A percentile compares a stretch with the other conserved stretches of the same genome.
phyloP scores from a whole-genome alignment of 2,888 invertebrate genomes.

The Prosopocoilus inquinatus region DNA sequence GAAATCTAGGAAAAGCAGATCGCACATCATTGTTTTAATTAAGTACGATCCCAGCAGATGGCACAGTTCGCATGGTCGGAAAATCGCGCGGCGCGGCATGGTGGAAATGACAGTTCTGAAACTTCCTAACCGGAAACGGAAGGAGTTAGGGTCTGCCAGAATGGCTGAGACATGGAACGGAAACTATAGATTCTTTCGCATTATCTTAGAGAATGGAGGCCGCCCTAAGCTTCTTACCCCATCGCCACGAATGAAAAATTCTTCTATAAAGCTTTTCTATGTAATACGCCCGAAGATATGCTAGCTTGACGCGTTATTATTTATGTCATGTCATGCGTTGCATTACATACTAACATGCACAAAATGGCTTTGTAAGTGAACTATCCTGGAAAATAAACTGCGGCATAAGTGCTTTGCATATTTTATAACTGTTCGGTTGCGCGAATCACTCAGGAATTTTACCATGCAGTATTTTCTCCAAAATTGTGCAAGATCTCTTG shows the following conservation, averaged over 20 bases:
- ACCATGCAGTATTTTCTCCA: too few relatives aligned
- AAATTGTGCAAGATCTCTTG: too few relatives aligned
- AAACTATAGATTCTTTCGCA: constrained; percentile 21
- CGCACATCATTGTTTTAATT: constrained; percentile 7
- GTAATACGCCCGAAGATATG: constrained; percentile 1
- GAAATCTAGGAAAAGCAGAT: too few relatives aligned
- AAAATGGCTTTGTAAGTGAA: constrained; percentile 1
- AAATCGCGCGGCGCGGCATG: constrained; percentile 13
- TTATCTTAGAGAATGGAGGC: constrained; percentile 4
- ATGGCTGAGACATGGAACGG: constrained; percentile 18
- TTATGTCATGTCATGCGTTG: neutral
- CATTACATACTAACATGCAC: neutral
- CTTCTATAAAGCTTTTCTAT: neutral
- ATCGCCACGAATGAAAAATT: neutral
- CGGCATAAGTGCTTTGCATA: neutral
- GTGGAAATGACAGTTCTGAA: constrained; percentile 21
- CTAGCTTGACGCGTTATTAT: neutral
- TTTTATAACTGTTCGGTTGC: neutral
- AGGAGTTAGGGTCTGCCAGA: constrained; percentile 20
- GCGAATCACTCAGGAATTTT: too few relatives aligned
- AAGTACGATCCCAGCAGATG: constrained; percentile 16
- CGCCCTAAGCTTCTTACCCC: neutral
- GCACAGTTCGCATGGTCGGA: constrained; percentile 16
- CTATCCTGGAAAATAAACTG: neutral
- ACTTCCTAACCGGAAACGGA: constrained; percentile 20